Conservation (phyloP, 2,113 vertebrate species). For the Marmota flaviventris region DNA sequence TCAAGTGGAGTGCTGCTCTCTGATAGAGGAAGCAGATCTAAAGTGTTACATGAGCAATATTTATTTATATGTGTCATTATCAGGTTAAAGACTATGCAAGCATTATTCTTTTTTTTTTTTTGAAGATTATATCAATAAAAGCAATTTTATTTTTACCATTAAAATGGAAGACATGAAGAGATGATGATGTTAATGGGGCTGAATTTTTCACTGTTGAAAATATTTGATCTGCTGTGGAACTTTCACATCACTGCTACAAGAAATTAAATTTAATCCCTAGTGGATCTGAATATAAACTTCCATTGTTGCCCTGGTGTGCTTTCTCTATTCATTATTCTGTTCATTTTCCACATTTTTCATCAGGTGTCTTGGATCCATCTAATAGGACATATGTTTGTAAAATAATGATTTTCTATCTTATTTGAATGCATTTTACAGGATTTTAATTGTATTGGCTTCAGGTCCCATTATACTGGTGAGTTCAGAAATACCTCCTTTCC, state of each 20-base stretch:
- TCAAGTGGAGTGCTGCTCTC: too few species aligned
- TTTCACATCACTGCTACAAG: neutral
- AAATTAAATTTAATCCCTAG: slow-evolving; percentile 56
- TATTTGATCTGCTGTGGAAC: neutral
- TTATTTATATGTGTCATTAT: too few species aligned
- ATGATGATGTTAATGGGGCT: neutral
- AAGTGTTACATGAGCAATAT: too few species aligned
- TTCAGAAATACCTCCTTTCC: neutral
- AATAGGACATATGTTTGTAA: neutral
- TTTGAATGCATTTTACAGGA: neutral
- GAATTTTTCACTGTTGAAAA: neutral
- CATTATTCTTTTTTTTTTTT: neutral
- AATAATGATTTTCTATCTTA: neutral
- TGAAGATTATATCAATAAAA: slow-evolving; percentile 40
- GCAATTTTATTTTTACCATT: slow-evolving; percentile 31
- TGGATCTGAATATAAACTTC: neutral
- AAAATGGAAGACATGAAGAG: neutral
- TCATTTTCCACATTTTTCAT: slow-evolving; percentile 36
- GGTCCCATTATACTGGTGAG: neutral
- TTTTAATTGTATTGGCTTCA: slow-evolving; percentile 56
- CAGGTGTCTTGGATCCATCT: neutral
- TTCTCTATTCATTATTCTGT: neutral
- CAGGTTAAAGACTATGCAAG: too few species aligned
- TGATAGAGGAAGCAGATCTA: too few species aligned
- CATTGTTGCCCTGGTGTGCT: neutral